Evolutionary conservation across 2,888 invertebrate species (phyloP), one percentile per base, ranked within the genome.

Genomic region (Agrenia bidenticulata): DNA sequence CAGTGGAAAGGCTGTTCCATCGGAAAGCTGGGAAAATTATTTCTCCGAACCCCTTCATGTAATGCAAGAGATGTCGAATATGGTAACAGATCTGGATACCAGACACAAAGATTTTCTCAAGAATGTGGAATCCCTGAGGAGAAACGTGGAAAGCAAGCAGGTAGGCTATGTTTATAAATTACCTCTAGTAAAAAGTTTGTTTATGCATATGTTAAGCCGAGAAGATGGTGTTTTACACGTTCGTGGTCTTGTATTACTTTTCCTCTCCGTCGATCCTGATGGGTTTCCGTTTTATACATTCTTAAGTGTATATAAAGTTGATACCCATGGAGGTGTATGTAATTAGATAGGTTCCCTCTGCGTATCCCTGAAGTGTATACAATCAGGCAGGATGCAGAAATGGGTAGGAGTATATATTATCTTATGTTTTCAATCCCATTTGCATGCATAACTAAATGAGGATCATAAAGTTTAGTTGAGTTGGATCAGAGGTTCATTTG

Each of bases 1-100:
- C 83, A 89, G 90, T 11, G 97, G 98, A 32, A 89, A 92, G 71
- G 87, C 92, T 64, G 87, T 92, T 13, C 90, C 92, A 21, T 92
- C 93, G 58, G 88, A 88, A 74, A 87, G 88, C 4, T 89, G 89
- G 86, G 89, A 89, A 78, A 70, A 73, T 62, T 70, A 72, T 56
- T 75, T 75, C 63, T 70, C 74, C 21, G 75, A 75, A 50, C 73
- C 76, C 17, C 64, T 76, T 15, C 76, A 76, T 59, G 66, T 73
- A 5, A 65, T 74, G 65, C 69, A 76, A 49, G 76, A 74, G 67
- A 72, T 74, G 72, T 63, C 69, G 23, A 69, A 71, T 24, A 70
- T 60, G 51, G 61, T 74, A 1, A 59, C 65, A 2, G 74, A 73
- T 49, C 60, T 76, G 15, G 72, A 73, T 59, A 83, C 84, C 51